Evolutionary conservation across 2,888 invertebrate species (phyloP).

Genomic region (Psylliodes chrysocephalus): DNA sequence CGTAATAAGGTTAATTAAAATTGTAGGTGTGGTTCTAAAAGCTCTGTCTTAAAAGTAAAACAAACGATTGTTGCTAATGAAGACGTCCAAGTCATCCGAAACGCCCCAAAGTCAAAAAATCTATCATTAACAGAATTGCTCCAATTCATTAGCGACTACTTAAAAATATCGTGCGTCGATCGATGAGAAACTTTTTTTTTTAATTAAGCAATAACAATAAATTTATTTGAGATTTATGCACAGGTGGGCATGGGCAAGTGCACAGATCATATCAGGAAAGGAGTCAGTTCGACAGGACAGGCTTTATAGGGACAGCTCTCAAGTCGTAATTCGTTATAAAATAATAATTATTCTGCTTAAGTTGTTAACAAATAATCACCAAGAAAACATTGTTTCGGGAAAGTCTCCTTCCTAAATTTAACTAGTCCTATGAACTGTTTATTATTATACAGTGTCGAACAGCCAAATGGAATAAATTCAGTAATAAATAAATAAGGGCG

Average conservation of each 20-base stretch:
- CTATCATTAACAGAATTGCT: conserved; percentile 27
- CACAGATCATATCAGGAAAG: conserved; percentile 55
- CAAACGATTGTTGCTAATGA: conserved; percentile 5
- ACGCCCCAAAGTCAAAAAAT: conserved; percentile 26
- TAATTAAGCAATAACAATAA: conserved; percentile 49
- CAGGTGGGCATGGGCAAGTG: conserved; percentile 47
- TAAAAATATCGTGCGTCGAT: conserved; percentile 36
- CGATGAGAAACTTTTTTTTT: conserved; percentile 36
- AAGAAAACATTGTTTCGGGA: too few relatives aligned
- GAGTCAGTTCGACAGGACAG: conserved; percentile 21
- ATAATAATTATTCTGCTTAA: too few relatives aligned
- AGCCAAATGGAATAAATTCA: too few relatives aligned
- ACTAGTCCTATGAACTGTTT: too few relatives aligned
- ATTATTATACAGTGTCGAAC: too few relatives aligned
- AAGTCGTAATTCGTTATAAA: too few relatives aligned
- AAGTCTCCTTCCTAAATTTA: too few relatives aligned
- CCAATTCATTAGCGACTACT: conserved; percentile 40
- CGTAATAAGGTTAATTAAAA: too few relatives aligned
- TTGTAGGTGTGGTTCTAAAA: too few relatives aligned
- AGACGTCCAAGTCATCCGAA: conserved; percentile 25
- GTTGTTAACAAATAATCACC: too few relatives aligned
- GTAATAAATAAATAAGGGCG: too few relatives aligned
- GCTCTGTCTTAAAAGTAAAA: too few relatives aligned
- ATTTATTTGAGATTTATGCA: conserved; percentile 53
- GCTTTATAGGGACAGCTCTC: neutral